A percentile compares a stretch with the other conserved stretches of the same genome.
phyloP scores from a whole-genome alignment of 2,113 vertebrate genomes.

The Micromys minutus region DNA sequence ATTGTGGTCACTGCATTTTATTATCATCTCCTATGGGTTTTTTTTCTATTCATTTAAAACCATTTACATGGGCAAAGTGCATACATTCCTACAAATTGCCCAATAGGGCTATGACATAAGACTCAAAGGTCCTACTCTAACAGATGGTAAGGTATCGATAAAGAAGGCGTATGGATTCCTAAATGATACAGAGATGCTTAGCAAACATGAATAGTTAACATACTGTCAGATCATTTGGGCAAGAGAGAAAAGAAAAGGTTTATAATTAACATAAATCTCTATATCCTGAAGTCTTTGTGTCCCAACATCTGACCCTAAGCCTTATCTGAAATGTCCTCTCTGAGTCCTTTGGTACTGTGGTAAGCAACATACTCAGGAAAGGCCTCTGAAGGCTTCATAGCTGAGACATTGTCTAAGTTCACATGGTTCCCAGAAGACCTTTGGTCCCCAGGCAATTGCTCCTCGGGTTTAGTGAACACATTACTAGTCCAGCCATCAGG shows the following conservation, averaged over 20 bases:
- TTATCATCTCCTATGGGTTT: background rate
- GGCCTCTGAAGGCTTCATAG: background rate
- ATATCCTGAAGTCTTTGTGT: background rate
- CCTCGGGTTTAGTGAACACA: background rate
- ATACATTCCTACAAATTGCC: background rate
- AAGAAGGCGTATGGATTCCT: background rate
- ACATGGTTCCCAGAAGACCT: background rate
- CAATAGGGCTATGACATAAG: background rate
- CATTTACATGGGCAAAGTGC: slow-evolving; percentile 13
- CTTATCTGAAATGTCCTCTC: background rate
- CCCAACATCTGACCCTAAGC: background rate
- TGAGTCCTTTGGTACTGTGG: background rate
- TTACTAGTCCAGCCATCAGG: background rate
- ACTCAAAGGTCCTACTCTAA: slow-evolving; percentile 20
- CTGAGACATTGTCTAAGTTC: background rate
- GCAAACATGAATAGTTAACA: background rate
- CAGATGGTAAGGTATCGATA: background rate
- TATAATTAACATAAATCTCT: background rate
- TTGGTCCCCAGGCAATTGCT: background rate
- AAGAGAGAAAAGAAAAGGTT: background rate
- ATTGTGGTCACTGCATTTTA: slow-evolving; percentile 14
- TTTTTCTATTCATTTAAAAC: slow-evolving; percentile 8
- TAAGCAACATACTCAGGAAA: background rate
- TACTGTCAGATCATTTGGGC: background rate
- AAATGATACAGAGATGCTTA: background rate